Percentiles rank a stretch among this genome's conserved stretches.
Evolutionary conservation across 2,888 invertebrate genomes (phyloP).

Genomic region (Diaphora mendica): DNA sequence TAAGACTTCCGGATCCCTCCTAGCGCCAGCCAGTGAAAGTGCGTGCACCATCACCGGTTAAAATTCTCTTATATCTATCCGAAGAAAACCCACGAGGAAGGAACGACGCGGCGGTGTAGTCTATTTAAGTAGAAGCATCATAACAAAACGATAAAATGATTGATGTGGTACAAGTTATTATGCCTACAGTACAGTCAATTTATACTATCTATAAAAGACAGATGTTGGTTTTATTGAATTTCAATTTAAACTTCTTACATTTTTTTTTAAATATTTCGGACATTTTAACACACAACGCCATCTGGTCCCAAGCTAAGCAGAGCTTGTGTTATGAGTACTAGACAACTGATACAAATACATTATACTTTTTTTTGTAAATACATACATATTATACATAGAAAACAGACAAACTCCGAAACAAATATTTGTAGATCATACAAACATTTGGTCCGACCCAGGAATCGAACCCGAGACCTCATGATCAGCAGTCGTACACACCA

Average conservation of each 20-base stretch:
- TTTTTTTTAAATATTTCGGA: too few species aligned
- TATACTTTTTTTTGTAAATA: too few species aligned
- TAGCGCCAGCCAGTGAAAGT: neutral
- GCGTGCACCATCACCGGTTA: neutral
- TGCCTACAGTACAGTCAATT: neutral
- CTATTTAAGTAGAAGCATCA: constrained; percentile 13
- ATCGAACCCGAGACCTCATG: too few species aligned
- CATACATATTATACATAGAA: too few species aligned
- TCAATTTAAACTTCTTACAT: neutral
- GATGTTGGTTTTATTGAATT: neutral
- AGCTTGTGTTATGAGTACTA: too few species aligned
- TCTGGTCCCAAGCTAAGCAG: too few species aligned
- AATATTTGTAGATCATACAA: too few species aligned
- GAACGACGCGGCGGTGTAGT: neutral
- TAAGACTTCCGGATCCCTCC: neutral
- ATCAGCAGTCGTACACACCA: too few species aligned
- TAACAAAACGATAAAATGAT: constrained; percentile 10
- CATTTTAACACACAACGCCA: too few species aligned
- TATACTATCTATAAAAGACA: neutral
- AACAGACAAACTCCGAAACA: too few species aligned
- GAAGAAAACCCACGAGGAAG: constrained; percentile 1
- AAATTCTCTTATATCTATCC: neutral
- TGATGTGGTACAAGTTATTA: constrained; percentile 10
- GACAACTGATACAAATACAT: too few species aligned
- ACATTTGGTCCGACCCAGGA: too few species aligned